phyloP scores from a whole-genome alignment of 2,888 invertebrate genomes.

The Ferdinandea cuprea region DNA sequence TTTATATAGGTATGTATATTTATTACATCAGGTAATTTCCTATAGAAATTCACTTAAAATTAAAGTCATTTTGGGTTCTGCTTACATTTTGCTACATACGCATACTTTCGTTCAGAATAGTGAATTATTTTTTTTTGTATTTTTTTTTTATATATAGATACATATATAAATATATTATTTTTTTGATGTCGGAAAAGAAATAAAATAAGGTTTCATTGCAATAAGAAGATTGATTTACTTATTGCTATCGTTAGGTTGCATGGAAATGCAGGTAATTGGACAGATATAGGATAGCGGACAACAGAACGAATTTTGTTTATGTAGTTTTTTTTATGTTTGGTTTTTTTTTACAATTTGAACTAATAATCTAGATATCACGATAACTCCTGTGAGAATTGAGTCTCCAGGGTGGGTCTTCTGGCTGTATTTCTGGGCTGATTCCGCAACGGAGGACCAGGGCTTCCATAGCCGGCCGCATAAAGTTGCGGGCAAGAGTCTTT shows the following conservation, averaged over 20 bases:
- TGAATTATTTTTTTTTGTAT: conserved; percentile 33
- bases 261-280: conserved; percentile 43
- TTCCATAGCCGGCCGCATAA: conserved; percentile 83
- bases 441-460: conserved; percentile 83
- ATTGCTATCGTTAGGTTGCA: conserved; percentile 37
- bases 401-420: conserved; percentile 84
- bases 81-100: conserved; percentile 49
- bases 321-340: conserved; percentile 38
- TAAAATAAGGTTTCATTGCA: conserved; percentile 50
- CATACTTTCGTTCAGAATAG: conserved; percentile 55
- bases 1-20: neutral
- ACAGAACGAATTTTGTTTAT: conserved; percentile 47
- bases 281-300: conserved; percentile 22
- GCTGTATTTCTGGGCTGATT: conserved; percentile 81
- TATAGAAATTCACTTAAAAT: conserved; percentile 49
- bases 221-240: conserved; percentile 48
- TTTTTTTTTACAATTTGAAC: conserved; percentile 75
- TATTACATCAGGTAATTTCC: conserved; percentile 21
- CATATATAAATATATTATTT: no score
- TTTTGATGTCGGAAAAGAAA: conserved; percentile 33
- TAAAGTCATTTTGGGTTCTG: conserved; percentile 57
- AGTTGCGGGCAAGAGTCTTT: conserved; percentile 83
- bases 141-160: no score
- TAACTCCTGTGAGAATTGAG: conserved; percentile 84
- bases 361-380: conserved; percentile 84